Evolutionary conservation across 2,797 vertebrate genomes (phyloP).

Genomic region (Peromyscus melanophrys): DNA sequence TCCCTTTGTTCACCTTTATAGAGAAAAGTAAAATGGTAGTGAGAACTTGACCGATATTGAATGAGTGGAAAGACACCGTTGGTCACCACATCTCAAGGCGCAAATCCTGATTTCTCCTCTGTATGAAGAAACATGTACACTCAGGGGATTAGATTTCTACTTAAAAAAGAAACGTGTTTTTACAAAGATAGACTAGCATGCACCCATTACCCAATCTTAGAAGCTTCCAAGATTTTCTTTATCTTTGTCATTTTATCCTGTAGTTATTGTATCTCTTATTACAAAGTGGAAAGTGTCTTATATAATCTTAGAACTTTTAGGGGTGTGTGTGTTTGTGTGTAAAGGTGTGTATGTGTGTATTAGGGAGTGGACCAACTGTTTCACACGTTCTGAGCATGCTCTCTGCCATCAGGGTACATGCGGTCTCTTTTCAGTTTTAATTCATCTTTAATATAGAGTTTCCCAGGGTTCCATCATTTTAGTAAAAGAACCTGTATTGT

Average conservation of each 20-base stretch:
- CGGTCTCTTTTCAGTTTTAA: slow-evolving; percentile 22
- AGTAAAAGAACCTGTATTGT: slow-evolving; percentile 5
- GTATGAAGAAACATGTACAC: slow-evolving; percentile 24
- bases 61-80: slow-evolving; percentile 36
- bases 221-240: slow-evolving; percentile 49
- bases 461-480: slow-evolving; percentile 45
- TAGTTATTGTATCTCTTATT: slow-evolving; percentile 5
- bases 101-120: slow-evolving; percentile 48
- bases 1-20: slow-evolving; percentile 47
- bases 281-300: slow-evolving; percentile 38
- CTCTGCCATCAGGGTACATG: neutral
- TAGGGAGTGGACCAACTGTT: neutral
- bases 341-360: neutral
- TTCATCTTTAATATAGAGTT: slow-evolving; percentile 47
- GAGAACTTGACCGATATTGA: slow-evolving; percentile 64
- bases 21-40: slow-evolving; percentile 31
- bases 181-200: slow-evolving; percentile 22
- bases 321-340: neutral
- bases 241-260: slow-evolving; percentile 13
- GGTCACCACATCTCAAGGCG: neutral
- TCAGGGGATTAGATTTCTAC: slow-evolving; percentile 17
- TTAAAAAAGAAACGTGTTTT: slow-evolving; percentile 17
- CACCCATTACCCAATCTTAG: neutral
- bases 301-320: slow-evolving; percentile 25
- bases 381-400: neutral